These are phyloP conservation scores for Aeoliscus strigatus DNA, from an alignment of 2,797 vertebrate genomes.

Conservation along the genomic window DNA sequence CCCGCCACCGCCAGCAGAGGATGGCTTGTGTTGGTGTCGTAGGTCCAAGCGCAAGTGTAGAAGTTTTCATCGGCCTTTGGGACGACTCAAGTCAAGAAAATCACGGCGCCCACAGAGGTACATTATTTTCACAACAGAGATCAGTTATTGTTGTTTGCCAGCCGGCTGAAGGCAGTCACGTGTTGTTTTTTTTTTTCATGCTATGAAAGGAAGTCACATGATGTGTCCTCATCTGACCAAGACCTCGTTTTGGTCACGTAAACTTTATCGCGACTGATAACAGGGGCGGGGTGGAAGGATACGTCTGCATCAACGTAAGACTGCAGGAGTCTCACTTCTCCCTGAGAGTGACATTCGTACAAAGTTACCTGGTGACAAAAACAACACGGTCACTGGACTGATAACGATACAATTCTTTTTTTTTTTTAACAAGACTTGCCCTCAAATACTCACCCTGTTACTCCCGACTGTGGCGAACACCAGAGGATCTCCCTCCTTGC, in stretches of 20 bases:
- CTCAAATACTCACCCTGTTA: constrained; percentile 96
- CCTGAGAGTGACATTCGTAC: constrained; percentile 98
- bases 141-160: no score
- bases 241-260: no score
- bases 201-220: no score
- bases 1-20: constrained; percentile 93
- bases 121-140: no score
- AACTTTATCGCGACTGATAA: no score
- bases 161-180: no score
- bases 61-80: constrained; percentile 96
- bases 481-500: constrained; percentile 96
- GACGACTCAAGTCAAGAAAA: constrained; percentile 30
- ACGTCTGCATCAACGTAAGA: constrained; percentile 98
- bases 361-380: constrained; percentile 90
- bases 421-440: no score
- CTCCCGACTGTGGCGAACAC: constrained; percentile 98
- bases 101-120: no score
- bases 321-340: constrained; percentile 91
- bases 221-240: no score
- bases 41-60: constrained; percentile 98
- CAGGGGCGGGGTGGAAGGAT: constrained; percentile 84
- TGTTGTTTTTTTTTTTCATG: no score
- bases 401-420: no score
- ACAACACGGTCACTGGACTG: no score
- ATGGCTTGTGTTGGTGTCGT: constrained; percentile 96